These are phyloP conservation scores for Anticlea derivata DNA, from an alignment of 2,888 invertebrate species.

Conservation along the genomic window DNA sequence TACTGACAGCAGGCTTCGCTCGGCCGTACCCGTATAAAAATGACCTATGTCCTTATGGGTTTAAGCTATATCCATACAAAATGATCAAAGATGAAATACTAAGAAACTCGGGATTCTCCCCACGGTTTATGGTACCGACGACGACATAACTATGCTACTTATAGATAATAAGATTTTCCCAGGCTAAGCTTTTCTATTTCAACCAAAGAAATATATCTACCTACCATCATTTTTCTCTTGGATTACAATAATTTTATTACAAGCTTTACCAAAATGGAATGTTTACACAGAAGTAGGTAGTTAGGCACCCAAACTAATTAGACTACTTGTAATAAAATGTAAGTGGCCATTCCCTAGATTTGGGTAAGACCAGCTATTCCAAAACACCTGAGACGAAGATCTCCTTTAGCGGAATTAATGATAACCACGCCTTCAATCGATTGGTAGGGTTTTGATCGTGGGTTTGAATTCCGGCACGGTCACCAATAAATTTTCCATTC, in stretches of 20 bases:
- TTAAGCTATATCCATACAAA: too few relatives aligned
- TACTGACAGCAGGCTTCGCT: too few relatives aligned
- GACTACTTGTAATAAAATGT: conserved; percentile 17
- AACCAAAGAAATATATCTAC: neutral
- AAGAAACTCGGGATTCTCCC: too few relatives aligned
- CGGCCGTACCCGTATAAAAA: too few relatives aligned
- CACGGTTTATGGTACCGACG: too few relatives aligned
- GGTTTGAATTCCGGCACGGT: too few relatives aligned
- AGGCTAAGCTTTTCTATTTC: neutral
- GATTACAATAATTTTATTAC: conserved; percentile 9
- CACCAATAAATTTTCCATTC: too few relatives aligned
- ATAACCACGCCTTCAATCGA: neutral
- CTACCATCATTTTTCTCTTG: neutral
- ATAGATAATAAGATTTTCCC: too few relatives aligned
- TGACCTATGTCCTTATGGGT: too few relatives aligned
- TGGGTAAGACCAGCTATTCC: neutral
- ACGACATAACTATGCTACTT: too few relatives aligned
- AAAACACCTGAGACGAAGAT: conserved; percentile 3
- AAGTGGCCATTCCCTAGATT: conserved; percentile 20
- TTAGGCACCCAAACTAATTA: conserved; percentile 17
- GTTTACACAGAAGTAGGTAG: conserved; percentile 8
- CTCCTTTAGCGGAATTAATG: neutral
- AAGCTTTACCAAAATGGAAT: conserved; percentile 6
- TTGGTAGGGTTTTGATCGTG: too few relatives aligned
- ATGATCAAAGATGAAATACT: too few relatives aligned